Conservation (phyloP, 2,113 vertebrate species). For the Clarias gariepinus region DNA sequence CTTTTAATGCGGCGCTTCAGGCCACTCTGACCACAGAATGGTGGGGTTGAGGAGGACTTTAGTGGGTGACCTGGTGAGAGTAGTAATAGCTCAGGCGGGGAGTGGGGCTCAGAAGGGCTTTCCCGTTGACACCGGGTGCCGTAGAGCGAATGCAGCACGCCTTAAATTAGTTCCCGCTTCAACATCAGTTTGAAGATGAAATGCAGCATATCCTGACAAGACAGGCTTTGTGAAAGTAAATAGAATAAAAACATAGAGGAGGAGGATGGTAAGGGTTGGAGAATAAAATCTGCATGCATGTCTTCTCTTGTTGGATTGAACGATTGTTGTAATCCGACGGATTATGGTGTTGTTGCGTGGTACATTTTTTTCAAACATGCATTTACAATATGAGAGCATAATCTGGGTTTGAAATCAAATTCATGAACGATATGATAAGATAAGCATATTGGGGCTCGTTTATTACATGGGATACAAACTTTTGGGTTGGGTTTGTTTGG, state of each 20-base stretch:
- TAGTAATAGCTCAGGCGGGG: constrained; percentile 17
- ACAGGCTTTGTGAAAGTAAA: neutral
- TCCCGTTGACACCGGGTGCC: neutral
- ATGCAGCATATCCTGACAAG: neutral
- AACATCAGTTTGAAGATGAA: constrained; percentile 13
- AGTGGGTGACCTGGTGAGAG: constrained; percentile 48
- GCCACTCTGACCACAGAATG: constrained; percentile 56
- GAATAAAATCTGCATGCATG: neutral
- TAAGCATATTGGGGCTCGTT: neutral
- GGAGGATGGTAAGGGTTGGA: neutral
- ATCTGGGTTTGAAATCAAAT: neutral
- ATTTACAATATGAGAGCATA: neutral
- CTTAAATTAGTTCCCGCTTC: neutral
- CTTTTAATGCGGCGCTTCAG: constrained; percentile 68
- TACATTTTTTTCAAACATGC: neutral
- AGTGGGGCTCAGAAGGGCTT: constrained; percentile 1
- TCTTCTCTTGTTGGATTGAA: neutral
- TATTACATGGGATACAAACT: neutral
- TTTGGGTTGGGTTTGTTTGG: neutral
- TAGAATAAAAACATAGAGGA: neutral
- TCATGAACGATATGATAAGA: neutral
- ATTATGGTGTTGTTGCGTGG: neutral
- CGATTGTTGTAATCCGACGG: neutral
- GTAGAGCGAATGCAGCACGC: neutral
- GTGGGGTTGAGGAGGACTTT: constrained; percentile 52